phyloP scores from a whole-genome alignment of 2,888 invertebrate species.

The Micropterix aruncella region DNA sequence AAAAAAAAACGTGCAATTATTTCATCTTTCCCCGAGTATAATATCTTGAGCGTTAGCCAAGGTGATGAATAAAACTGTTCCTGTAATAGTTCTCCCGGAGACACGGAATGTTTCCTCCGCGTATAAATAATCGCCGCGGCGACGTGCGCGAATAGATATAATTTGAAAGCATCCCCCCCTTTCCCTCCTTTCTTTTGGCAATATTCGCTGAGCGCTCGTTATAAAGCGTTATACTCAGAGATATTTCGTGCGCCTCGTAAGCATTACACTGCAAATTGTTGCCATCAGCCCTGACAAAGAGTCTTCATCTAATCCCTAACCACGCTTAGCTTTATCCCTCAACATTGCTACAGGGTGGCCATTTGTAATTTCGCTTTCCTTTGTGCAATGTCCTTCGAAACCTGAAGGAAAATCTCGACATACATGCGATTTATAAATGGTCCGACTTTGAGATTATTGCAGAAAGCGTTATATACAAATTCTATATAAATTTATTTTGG shows the following conservation, averaged over 20 bases:
- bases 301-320: background rate
- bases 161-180: too few species aligned
- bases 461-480: too few species aligned
- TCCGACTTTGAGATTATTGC: too few species aligned
- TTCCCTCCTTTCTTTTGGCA: background rate
- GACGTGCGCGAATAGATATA: background rate
- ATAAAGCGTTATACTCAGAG: background rate
- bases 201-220: background rate
- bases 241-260: background rate
- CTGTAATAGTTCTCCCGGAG: background rate
- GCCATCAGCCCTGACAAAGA: background rate
- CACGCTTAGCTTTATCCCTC: too few species aligned
- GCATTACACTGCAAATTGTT: background rate
- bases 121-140: background rate
- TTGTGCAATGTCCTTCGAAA: too few species aligned
- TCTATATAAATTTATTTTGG: too few species aligned
- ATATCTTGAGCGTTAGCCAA: background rate
- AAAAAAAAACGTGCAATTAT: background rate
- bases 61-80: background rate
- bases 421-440: too few species aligned
- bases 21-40: background rate
- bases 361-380: too few species aligned
- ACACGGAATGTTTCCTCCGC: background rate
- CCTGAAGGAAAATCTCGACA: too few species aligned
- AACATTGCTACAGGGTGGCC: too few species aligned